Conservation (phyloP, 1,140 invertebrate genomes). For the Sarcophaga bullata region DNA sequence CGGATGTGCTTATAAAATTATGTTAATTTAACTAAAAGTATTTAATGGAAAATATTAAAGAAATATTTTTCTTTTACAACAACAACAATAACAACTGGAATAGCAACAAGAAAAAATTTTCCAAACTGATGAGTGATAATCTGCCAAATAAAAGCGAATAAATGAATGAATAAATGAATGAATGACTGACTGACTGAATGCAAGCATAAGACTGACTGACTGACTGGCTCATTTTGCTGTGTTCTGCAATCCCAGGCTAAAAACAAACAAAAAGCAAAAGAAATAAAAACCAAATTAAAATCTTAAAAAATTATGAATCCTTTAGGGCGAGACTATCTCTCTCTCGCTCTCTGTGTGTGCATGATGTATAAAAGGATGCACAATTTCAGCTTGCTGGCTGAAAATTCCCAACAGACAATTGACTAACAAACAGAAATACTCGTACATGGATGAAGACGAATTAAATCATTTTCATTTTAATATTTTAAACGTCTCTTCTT, state of each 20-base stretch:
- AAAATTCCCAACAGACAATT: not conserved
- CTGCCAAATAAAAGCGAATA: too few relatives aligned
- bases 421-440: not conserved
- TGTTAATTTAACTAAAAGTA: conserved; percentile 11
- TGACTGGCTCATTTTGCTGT: not conserved
- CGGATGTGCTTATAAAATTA: not conserved
- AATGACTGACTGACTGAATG: too few relatives aligned
- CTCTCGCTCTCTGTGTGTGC: not conserved
- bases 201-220: too few relatives aligned
- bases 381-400: not conserved
- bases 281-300: not conserved
- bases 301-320: too few relatives aligned
- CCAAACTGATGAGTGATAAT: too few relatives aligned
- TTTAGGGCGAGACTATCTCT: not conserved
- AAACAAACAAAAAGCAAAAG: not conserved
- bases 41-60: not conserved
- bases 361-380: not conserved
- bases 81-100: too few relatives aligned
- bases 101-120: too few relatives aligned
- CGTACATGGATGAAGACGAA: not conserved
- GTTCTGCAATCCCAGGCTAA: not conserved
- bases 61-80: not conserved
- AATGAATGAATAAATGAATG: too few relatives aligned
- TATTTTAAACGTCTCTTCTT: too few relatives aligned
- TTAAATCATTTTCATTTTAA: not conserved